Evolutionary conservation across 2,797 vertebrate species (phyloP).

Genomic region (Nyctalus aviator): DNA sequence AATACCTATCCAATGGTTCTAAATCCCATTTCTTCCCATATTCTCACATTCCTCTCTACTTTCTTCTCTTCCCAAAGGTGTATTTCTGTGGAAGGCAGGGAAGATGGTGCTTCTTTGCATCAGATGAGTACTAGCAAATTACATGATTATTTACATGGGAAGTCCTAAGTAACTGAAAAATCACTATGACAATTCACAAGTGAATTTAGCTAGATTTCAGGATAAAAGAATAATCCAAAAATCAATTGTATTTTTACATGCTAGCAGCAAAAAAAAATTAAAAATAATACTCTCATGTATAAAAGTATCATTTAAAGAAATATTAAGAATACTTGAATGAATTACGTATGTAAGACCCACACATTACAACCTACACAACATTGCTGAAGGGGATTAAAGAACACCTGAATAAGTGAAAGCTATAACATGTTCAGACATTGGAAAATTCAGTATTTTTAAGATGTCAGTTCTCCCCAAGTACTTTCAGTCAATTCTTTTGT

Average conservation of each 20-base stretch:
- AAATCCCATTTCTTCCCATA: not conserved
- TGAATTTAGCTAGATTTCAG: not conserved
- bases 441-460: not conserved
- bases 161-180: not conserved
- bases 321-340: not conserved
- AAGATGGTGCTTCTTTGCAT: not conserved
- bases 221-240: not conserved
- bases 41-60: not conserved
- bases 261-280: not conserved
- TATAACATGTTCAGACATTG: not conserved
- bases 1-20: not conserved
- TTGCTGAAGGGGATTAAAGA: not conserved
- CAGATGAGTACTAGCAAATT: not conserved
- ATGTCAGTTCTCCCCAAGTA: not conserved
- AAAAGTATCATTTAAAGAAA: not conserved
- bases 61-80: not conserved
- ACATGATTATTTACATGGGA: not conserved
- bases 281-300: not conserved
- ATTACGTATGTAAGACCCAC: not conserved
- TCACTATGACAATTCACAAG: not conserved
- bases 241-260: not conserved
- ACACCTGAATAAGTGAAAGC: not conserved
- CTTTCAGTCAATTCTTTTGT: not conserved
- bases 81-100: not conserved
- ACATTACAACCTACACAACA: not conserved